Conservation (phyloP, 2,888 invertebrate species). For the Watsonalla cultraria region DNA sequence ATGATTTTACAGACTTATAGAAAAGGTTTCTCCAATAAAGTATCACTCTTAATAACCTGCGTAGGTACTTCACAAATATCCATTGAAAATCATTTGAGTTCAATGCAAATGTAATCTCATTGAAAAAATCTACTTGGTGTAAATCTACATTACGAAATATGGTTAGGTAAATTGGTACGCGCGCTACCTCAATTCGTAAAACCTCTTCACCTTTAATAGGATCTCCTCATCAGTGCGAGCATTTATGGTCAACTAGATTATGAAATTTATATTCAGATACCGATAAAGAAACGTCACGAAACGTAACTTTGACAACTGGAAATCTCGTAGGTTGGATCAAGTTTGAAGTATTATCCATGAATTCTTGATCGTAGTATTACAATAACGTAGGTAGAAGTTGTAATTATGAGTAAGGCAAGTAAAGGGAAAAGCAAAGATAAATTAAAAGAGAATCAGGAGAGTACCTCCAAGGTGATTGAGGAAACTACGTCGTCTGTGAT, state of each 20-base stretch:
- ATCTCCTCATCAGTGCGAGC: neutral
- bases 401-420: constrained; percentile 32
- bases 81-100: too few relatives aligned
- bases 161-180: too few relatives aligned
- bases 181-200: too few relatives aligned
- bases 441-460: constrained; percentile 21
- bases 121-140: too few relatives aligned
- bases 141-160: too few relatives aligned
- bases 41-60: too few relatives aligned
- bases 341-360: constrained; percentile 15
- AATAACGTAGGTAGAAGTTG: neutral
- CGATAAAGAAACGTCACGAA: constrained; percentile 3
- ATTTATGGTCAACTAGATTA: constrained; percentile 16
- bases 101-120: too few relatives aligned
- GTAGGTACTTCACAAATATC: too few relatives aligned
- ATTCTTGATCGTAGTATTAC: constrained; percentile 8
- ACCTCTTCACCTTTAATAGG: neutral
- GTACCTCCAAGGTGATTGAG: constrained; percentile 22
- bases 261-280: constrained; percentile 6
- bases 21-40: too few relatives aligned
- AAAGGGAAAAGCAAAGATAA: constrained; percentile 31
- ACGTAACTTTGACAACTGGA: constrained; percentile 19
- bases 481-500: constrained; percentile 11
- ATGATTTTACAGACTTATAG: too few relatives aligned
- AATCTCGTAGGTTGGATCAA: constrained; percentile 31